Conservation (phyloP, 2,113 vertebrate genomes). For the Synchiropus splendidus region DNA sequence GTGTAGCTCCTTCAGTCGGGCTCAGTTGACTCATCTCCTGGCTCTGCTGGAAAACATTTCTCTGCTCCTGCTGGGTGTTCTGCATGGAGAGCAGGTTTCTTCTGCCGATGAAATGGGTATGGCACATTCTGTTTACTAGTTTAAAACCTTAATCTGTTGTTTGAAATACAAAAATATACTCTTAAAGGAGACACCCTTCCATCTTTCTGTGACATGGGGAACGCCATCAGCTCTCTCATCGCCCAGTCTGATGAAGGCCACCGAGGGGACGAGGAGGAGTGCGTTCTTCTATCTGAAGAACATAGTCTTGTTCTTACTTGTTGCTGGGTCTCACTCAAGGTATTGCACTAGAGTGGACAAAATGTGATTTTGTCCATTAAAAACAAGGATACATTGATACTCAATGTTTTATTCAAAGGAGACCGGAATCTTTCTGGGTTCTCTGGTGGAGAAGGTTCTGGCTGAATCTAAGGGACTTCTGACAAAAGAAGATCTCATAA, state of each 20-base stretch:
- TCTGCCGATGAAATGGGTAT: neutral
- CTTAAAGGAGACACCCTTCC: constrained; percentile 66
- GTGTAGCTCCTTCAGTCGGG: constrained; percentile 18
- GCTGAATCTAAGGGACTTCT: constrained; percentile 29
- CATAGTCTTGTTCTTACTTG: constrained; percentile 82
- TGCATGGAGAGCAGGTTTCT: constrained; percentile 57
- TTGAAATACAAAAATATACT: neutral
- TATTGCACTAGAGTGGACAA: constrained; percentile 19
- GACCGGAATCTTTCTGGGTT: constrained; percentile 70
- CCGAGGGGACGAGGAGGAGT: constrained; percentile 34
- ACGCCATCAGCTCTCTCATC: constrained; percentile 75
- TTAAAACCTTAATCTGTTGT: neutral
- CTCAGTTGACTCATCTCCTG: constrained; percentile 51
- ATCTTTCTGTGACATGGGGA: constrained; percentile 84
- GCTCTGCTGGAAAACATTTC: constrained; percentile 65
- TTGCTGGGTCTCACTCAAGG: constrained; percentile 89
- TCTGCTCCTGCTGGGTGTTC: constrained; percentile 67
- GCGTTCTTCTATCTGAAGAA: constrained; percentile 76
- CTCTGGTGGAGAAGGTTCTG: constrained; percentile 65
- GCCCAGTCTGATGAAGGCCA: constrained; percentile 45
- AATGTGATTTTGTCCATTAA: too few relatives aligned
- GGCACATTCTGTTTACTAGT: neutral
- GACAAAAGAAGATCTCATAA: constrained; percentile 48
- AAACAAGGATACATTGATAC: too few relatives aligned
- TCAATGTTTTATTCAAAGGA: constrained; percentile 43